phyloP scores from a whole-genome alignment of 1,140 invertebrate genomes.

The Ectropis grisescens region DNA sequence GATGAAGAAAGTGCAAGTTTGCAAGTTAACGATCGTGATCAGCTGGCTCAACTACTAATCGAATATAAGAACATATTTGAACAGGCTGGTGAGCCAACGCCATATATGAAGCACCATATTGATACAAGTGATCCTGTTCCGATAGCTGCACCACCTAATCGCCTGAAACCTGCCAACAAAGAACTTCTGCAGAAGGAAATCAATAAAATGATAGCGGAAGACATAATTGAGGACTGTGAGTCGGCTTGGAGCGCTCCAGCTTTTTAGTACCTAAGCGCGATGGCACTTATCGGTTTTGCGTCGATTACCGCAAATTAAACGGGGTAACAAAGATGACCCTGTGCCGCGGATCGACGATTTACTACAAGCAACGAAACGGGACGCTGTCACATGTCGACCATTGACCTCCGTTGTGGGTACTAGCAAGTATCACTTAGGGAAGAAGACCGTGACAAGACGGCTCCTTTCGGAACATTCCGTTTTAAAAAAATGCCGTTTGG shows the following conservation, averaged over 20 bases:
- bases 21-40: neutral
- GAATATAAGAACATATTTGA: neutral
- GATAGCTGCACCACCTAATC: constrained; percentile 26
- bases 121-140: constrained; percentile 24
- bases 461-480: constrained; percentile 34
- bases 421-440: no score
- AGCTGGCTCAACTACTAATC: neutral
- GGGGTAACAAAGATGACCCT: no score
- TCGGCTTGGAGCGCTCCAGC: constrained; percentile 64
- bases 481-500: no score
- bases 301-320: no score
- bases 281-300: no score
- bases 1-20: constrained; percentile 10
- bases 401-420: constrained; percentile 62
- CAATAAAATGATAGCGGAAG: no score
- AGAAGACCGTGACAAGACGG: no score
- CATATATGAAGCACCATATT: constrained; percentile 19
- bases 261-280: no score
- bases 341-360: no score
- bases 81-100: neutral
- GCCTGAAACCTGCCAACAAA: constrained; percentile 18
- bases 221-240: constrained; percentile 45
- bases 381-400: constrained; percentile 43
- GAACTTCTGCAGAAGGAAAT: constrained; percentile 12
- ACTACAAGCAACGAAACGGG: no score